Evolutionary conservation across 1,140 invertebrate species (phyloP).

Genomic region (Panulirus ornatus): DNA sequence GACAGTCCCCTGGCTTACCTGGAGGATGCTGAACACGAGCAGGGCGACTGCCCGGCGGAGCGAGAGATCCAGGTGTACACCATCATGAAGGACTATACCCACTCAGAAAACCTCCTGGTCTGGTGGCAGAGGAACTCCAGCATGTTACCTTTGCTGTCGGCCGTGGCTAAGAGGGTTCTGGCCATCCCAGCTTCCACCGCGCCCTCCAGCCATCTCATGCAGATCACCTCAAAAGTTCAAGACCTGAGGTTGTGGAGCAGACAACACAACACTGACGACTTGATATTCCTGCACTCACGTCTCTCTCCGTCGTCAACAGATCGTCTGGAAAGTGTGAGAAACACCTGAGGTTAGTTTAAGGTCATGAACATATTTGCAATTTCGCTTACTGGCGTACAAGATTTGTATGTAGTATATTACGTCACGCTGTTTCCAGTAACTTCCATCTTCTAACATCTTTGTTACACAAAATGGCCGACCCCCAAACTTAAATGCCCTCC

Average conservation of each 20-base stretch:
- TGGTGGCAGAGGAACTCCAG: conserved; percentile 38
- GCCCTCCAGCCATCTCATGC: not conserved
- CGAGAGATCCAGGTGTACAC: conserved; percentile 33
- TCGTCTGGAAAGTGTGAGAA: too few species aligned
- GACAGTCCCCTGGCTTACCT: conserved; percentile 28
- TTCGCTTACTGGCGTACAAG: too few species aligned
- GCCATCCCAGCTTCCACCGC: conserved; percentile 17
- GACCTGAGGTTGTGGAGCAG: not conserved
- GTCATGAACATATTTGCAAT: too few species aligned
- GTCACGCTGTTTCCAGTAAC: too few species aligned
- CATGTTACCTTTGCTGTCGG: conserved; percentile 3
- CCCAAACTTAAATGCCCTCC: too few species aligned
- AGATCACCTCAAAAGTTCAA: not conserved
- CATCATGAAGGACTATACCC: conserved; percentile 16
- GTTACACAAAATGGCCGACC: too few species aligned
- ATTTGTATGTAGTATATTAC: too few species aligned
- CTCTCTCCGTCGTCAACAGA: not conserved
- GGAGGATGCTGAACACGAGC: conserved; percentile 1
- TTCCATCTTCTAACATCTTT: too few species aligned
- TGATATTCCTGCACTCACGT: conserved; percentile 21
- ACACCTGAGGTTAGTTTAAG: too few species aligned
- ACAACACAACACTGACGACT: not conserved
- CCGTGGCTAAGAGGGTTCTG: not conserved
- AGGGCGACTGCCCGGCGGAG: not conserved
- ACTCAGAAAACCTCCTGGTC: conserved; percentile 18